Base-by-base conservation (phyloP, 2,113 vertebrate species). In the Cisticola juncidis region DNA sequence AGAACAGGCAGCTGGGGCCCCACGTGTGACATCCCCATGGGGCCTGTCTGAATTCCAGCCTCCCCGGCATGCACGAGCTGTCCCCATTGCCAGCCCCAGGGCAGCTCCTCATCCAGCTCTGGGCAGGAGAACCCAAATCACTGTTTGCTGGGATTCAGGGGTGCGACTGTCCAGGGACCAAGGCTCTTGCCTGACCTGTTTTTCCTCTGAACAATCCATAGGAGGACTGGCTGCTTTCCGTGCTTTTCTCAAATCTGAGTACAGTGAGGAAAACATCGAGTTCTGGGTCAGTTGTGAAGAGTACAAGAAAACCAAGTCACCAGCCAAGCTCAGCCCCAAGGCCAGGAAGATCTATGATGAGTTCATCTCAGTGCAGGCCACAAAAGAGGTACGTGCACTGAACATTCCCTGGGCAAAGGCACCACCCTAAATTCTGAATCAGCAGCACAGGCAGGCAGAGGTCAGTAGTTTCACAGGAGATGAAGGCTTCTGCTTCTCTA, bases 281-380 rank as follows among this genome's bases (percentile, higher is more conserved):
- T 99, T 99, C 97, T 99, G 99, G 99, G 91, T 98, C 64, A 98
- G 98, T 28, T 99, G 99, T 36, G 98, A 99, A 92, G 98, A 99
- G 33, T 99, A 98, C 95, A 99, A 98, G 93, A 99, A 98, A 77
- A 98, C 94, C 72, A 98, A 97, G 35, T 94, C 98, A 1, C 93
- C 97, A 6, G 81, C 98, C 14, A 98, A 98, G 83, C 95, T 98
- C 91, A 90, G 95, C 26, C 95, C 94, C 53, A 98, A 97, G 96
- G 99, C 99, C 88, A 98, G 97, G 93, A 97, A 98, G 96, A 98
- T 99, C 96, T 99, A 99, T 48, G 98, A 98, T 45, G 98, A 98
- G 33, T 99, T 98, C 78, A 97, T 99, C 45, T 98, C 98, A 1
- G 98, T 98, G 31, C 98, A 99, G 86, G 98, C 99, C 53, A 98